phyloP scores from a whole-genome alignment of 2,113 vertebrate genomes.

The Anoura caudifer region DNA sequence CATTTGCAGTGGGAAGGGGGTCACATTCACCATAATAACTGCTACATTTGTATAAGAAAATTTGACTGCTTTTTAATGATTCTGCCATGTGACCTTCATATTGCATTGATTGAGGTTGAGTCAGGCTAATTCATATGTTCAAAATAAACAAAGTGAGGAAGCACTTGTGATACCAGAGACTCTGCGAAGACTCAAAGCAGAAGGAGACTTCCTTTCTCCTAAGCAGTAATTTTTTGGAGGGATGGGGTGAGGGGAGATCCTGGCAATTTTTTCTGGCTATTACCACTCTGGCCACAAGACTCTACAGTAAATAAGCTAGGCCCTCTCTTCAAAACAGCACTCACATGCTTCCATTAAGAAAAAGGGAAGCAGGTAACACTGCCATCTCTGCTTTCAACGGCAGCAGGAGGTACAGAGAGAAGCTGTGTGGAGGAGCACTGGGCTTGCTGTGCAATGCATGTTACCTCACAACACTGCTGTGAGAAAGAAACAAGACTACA shows the following conservation, averaged over 20 bases:
- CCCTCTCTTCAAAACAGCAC: not conserved
- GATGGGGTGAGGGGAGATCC: not conserved
- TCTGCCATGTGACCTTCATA: not conserved
- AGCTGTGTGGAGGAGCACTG: not conserved
- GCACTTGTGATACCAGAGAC: not conserved
- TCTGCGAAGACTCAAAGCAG: not conserved
- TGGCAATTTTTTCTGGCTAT: not conserved
- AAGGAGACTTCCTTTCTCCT: constrained; percentile 16
- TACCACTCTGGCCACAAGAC: constrained; percentile 22
- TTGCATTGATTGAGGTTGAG: not conserved
- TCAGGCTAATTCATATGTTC: not conserved
- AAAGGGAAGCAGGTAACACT: not conserved
- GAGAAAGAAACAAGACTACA: not conserved
- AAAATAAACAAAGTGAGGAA: not conserved
- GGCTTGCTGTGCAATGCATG: not conserved
- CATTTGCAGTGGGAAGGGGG: not conserved
- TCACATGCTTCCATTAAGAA: constrained; percentile 15
- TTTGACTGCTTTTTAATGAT: not conserved
- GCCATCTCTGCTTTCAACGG: not conserved
- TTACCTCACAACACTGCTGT: not conserved
- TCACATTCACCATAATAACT: not conserved
- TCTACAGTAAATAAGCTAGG: not conserved
- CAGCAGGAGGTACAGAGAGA: constrained; percentile 10
- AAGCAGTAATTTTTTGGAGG: not conserved
- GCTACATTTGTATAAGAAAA: not conserved